A percentile compares a stretch with the other conserved stretches of the same genome.
phyloP scores from a whole-genome alignment of 2,888 invertebrate species.

The Zygogramma bicolorata region DNA sequence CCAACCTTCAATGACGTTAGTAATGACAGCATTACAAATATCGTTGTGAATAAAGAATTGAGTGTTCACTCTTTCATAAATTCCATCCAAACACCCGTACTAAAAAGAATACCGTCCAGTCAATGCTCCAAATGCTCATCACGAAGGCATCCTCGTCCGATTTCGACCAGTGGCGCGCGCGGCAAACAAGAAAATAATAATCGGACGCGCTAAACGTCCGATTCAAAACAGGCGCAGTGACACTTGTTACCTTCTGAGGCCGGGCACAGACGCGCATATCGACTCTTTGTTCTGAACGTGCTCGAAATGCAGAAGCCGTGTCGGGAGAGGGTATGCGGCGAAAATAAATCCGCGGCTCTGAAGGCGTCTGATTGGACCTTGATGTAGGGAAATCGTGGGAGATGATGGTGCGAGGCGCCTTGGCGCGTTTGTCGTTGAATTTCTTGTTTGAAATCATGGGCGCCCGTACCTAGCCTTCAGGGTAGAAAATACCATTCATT shows the following conservation, averaged over 20 bases:
- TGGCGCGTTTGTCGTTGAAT: too few relatives aligned
- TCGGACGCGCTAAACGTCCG: not conserved
- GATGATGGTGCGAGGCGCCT: too few relatives aligned
- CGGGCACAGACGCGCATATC: conserved; percentile 3
- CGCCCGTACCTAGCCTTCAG: too few relatives aligned
- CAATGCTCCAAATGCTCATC: conserved; percentile 1
- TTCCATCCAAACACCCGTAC: not conserved
- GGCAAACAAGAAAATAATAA: not conserved
- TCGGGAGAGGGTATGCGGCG: not conserved
- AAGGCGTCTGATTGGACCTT: not conserved
- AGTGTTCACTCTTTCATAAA: too few relatives aligned
- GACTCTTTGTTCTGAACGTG: not conserved
- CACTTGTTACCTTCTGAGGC: conserved; percentile 3
- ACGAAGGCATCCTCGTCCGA: not conserved
- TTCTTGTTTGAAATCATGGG: too few relatives aligned
- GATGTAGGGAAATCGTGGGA: not conserved
- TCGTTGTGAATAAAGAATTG: too few relatives aligned
- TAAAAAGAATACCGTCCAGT: not conserved
- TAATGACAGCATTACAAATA: too few relatives aligned
- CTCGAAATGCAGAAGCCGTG: not conserved
- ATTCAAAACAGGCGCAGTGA: not conserved
- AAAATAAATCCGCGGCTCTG: not conserved
- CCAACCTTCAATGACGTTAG: too few relatives aligned
- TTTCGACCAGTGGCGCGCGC: not conserved
- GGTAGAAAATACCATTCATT: too few relatives aligned